A percentile compares a stretch with the other conserved stretches of the same genome.
phyloP scores from a whole-genome alignment of 2,888 invertebrate genomes.

The Erebia epiphron region DNA sequence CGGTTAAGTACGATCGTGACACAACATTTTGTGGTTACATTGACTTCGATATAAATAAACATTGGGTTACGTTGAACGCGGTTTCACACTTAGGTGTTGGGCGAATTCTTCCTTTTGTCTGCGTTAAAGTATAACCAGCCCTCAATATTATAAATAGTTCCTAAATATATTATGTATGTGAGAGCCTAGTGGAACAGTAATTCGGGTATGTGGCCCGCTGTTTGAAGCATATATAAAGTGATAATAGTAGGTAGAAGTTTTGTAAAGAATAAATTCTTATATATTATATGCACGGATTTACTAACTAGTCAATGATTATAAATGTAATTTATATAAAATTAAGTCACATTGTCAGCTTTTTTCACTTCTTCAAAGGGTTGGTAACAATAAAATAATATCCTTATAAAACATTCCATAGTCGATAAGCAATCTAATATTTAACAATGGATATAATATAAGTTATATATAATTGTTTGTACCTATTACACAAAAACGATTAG shows the following conservation, averaged over 20 bases:
- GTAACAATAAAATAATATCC: neutral
- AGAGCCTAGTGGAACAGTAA: too few species aligned
- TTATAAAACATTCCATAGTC: conserved; percentile 7
- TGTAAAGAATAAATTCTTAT: too few species aligned
- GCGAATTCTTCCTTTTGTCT: conserved; percentile 11
- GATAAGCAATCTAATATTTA: conserved; percentile 18
- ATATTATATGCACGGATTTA: too few species aligned
- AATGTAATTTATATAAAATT: too few species aligned
- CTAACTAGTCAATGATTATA: too few species aligned
- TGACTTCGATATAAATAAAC: conserved; percentile 47
- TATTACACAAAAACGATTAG: conserved; percentile 30
- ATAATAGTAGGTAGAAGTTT: too few species aligned
- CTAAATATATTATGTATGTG: too few species aligned
- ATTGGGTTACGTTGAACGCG: conserved; percentile 27
- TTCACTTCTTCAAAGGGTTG: neutral
- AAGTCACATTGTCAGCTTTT: too few species aligned
- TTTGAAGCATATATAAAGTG: too few species aligned
- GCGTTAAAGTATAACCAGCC: neutral
- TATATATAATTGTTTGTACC: conserved; percentile 47
- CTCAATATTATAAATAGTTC: neutral
- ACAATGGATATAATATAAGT: neutral
- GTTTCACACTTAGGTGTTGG: conserved; percentile 37
- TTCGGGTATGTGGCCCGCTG: too few species aligned
- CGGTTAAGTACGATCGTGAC: conserved; percentile 48
- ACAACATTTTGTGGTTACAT: conserved; percentile 54